phyloP scores from a whole-genome alignment of 2,113 vertebrate genomes.

The Campylomormyrus tamandua region DNA sequence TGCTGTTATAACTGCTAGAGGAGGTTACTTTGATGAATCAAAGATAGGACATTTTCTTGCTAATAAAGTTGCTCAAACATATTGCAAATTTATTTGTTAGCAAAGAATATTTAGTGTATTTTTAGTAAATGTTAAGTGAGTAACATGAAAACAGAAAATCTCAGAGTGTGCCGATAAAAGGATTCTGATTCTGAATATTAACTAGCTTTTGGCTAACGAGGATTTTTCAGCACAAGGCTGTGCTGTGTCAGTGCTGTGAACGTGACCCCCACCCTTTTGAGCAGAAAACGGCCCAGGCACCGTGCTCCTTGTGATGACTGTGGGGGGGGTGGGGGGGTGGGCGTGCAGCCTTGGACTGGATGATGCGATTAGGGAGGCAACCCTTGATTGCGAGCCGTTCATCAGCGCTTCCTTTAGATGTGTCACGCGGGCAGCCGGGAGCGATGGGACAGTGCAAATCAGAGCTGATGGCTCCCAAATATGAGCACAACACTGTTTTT shows the following conservation, averaged over 20 bases:
- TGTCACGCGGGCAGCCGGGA: slow-evolving; percentile 53
- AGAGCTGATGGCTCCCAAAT: slow-evolving; percentile 66
- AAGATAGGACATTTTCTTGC: too few relatives aligned
- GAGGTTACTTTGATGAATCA: too few relatives aligned
- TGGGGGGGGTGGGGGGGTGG: slow-evolving; percentile 1
- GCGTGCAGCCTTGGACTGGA: slow-evolving; percentile 41
- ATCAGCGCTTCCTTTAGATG: slow-evolving; percentile 61
- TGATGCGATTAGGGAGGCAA: slow-evolving; percentile 45
- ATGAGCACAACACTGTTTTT: slow-evolving; percentile 67
- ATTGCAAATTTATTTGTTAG: too few relatives aligned
- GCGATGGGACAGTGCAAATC: slow-evolving; percentile 57
- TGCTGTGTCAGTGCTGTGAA: neutral
- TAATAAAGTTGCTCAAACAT: too few relatives aligned
- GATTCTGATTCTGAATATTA: neutral
- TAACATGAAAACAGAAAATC: too few relatives aligned
- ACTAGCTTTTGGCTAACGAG: neutral
- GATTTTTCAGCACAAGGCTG: neutral
- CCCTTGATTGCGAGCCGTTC: slow-evolving; percentile 63
- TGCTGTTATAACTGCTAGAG: too few relatives aligned
- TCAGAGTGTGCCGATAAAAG: neutral
- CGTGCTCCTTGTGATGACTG: neutral
- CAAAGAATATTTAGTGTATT: too few relatives aligned
- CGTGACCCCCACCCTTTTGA: neutral
- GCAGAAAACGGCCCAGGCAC: neutral
- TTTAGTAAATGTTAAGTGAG: too few relatives aligned